Evolutionary conservation across 2,888 invertebrate genomes (phyloP), one percentile per base, ranked within the genome.

Genomic region (Cynaeus angustus): DNA sequence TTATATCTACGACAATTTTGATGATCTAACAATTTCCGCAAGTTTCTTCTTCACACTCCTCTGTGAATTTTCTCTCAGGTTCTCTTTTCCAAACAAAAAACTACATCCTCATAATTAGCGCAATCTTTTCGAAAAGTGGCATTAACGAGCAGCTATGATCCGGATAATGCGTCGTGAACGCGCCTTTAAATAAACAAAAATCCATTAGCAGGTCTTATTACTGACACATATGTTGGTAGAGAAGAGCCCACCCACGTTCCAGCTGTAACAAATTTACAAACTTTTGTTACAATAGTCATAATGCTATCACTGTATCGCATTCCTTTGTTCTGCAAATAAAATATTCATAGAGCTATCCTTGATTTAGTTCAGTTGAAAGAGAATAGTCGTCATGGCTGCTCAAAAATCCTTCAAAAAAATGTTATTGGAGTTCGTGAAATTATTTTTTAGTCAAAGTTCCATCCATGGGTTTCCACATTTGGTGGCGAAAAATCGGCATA

Each of bases 401-500:
- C 45, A 28, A 7, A 52, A 41, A 64, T 1, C 41, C 28, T 21
- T 16, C 12, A 14, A 7, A 21, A 64, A 14, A 30, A 59, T 59
- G 59, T 30, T 55, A 12, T 9, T 55, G 0, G 56, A 66, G 6
- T 70, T 70, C 43, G 7, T 71, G 1, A 46, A 12, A 45, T 9
- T 68, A 14, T 83, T 82, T 58, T 75, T 83, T 28, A 76, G 77
- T 10, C 75, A 75, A n/a, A 82, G 82, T 66, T 79, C 81, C 8
- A 81, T 84, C 13, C 83, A 83, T 52, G 84, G 84, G 1, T 79
- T 82, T 16, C 75, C 75, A 26, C 83, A 84, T 66, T 71, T 81
- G 21, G 78, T 79, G 2, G 77, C 74, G 28, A 66, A 56, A 10
- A 76, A 75, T 7, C 72, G 79, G 0, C 82, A 83, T 58, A 76